A percentile compares a stretch with the other conserved stretches of the same genome.
phyloP scores from a whole-genome alignment of 2,888 invertebrate species.

The Chloroclystis v-ata region DNA sequence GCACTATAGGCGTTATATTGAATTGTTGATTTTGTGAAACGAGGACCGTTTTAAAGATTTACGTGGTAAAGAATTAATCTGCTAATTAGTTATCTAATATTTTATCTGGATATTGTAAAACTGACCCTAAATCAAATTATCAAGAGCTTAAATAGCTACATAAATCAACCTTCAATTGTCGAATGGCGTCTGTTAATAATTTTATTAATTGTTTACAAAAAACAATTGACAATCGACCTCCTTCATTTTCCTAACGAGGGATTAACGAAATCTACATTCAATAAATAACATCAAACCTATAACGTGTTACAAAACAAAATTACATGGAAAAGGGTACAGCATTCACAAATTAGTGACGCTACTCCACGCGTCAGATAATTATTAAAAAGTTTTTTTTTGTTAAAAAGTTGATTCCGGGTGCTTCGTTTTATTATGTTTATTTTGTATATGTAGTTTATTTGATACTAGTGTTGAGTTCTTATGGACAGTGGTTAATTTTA shows the following conservation, averaged over 20 bases:
- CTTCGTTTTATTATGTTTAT: slow-evolving; percentile 17
- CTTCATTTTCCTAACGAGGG: slow-evolving; percentile 25
- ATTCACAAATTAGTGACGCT: slow-evolving; percentile 74
- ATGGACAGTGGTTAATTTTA: background rate
- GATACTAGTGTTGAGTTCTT: slow-evolving; percentile 9
- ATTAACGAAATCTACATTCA: slow-evolving; percentile 33
- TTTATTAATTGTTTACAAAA: slow-evolving; percentile 5
- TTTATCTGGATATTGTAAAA: too few species aligned
- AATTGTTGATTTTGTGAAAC: too few species aligned
- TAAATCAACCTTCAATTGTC: too few species aligned
- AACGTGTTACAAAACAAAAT: slow-evolving; percentile 70
- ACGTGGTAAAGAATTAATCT: too few species aligned
- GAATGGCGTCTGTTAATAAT: background rate
- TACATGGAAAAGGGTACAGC: slow-evolving; percentile 62
- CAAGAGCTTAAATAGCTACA: too few species aligned
- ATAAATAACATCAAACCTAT: slow-evolving; percentile 71
- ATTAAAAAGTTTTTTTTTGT: slow-evolving; percentile 63
- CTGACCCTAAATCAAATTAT: background rate
- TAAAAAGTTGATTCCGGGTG: slow-evolving; percentile 20
- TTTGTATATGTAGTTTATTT: too few species aligned
- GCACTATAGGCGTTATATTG: too few species aligned
- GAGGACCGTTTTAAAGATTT: too few species aligned
- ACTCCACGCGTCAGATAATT: slow-evolving; percentile 69
- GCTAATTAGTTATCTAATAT: too few species aligned
- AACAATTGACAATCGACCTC: slow-evolving; percentile 6